Evolutionary conservation across 2,888 invertebrate genomes (phyloP).

Genomic region (Meteorus colon): DNA sequence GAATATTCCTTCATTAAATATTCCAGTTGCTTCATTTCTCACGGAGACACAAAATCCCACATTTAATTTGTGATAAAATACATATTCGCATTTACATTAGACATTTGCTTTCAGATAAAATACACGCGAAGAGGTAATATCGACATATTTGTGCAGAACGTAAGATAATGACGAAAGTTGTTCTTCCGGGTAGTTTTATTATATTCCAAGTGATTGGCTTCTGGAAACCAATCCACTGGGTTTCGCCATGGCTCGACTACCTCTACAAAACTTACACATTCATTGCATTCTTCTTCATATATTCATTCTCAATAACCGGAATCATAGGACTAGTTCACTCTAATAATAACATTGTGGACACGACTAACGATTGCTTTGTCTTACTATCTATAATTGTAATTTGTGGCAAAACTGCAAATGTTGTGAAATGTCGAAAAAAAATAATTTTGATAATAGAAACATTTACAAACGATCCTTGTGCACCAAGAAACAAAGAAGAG

Average conservation of each 20-base stretch:
- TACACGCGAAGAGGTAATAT: neutral
- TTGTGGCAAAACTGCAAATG: slow-evolving; percentile 37
- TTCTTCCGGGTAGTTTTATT: slow-evolving; percentile 36
- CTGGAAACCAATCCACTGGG: slow-evolving; percentile 29
- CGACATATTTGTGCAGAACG: no score
- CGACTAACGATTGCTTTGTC: slow-evolving; percentile 36
- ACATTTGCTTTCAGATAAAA: neutral
- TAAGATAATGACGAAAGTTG: neutral
- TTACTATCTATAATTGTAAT: slow-evolving; percentile 36
- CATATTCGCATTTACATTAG: neutral
- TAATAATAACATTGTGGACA: slow-evolving; percentile 6
- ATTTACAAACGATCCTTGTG: slow-evolving; percentile 29
- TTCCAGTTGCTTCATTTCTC: neutral
- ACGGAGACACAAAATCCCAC: neutral
- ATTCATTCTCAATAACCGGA: slow-evolving; percentile 35
- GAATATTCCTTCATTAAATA: neutral
- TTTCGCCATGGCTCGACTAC: slow-evolving; percentile 12
- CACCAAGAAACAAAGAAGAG: slow-evolving; percentile 30
- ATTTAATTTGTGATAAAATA: neutral
- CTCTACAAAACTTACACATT: slow-evolving; percentile 13
- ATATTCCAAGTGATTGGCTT: slow-evolving; percentile 37
- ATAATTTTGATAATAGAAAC: slow-evolving; percentile 39
- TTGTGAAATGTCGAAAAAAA: slow-evolving; percentile 26
- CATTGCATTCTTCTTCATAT: slow-evolving; percentile 34
- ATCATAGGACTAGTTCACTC: slow-evolving; percentile 23